These are phyloP conservation scores for Drosophila mulleri DNA, from an alignment of 2,888 invertebrate species.

Conservation along the genomic window DNA sequence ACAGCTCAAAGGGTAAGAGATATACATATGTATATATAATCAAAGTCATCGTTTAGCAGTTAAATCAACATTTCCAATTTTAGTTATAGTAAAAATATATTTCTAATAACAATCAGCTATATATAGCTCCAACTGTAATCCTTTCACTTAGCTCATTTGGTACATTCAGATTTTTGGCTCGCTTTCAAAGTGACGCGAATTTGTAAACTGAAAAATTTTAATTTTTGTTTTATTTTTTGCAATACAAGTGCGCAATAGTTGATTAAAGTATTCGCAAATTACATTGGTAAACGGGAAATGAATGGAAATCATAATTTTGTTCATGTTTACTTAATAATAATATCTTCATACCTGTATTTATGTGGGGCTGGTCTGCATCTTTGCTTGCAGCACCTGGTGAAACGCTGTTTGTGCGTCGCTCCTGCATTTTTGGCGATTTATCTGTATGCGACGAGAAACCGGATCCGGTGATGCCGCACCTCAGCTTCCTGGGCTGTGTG, in stretches of 20 bases:
- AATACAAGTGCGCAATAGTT: neutral
- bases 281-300: neutral
- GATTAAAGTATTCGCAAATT: neutral
- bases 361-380: neutral
- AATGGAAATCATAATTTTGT: neutral
- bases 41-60: too few relatives aligned
- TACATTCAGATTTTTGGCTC: neutral
- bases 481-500: slow-evolving; percentile 58
- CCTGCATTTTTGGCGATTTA: slow-evolving; percentile 70
- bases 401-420: slow-evolving; percentile 68
- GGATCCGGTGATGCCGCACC: slow-evolving; percentile 68
- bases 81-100: neutral
- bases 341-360: neutral
- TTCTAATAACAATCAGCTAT: neutral
- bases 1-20: too few relatives aligned
- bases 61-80: neutral
- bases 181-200: neutral
- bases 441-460: slow-evolving; percentile 64
- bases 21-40: too few relatives aligned
- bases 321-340: neutral
- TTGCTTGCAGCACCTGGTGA: slow-evolving; percentile 48
- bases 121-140: neutral
- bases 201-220: neutral
- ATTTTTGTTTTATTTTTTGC: neutral
- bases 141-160: neutral